Evolutionary conservation across 2,113 vertebrate species (phyloP).

Genomic region (Paracanthobrama guichenoti): DNA sequence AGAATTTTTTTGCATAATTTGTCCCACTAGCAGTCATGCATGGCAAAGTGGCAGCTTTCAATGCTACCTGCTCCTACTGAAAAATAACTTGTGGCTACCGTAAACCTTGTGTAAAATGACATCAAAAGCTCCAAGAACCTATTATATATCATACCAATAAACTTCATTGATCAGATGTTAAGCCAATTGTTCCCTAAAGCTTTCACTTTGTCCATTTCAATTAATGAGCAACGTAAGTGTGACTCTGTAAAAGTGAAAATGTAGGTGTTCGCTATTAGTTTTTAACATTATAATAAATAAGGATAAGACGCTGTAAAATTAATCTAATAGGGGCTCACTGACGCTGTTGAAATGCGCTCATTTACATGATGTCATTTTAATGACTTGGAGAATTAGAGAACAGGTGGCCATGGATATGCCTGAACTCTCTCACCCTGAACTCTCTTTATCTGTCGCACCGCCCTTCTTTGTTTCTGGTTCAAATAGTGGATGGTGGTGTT

Average conservation of each 20-base stretch:
- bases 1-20: no score
- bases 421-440: conserved; percentile 37
- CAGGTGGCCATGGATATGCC: conserved; percentile 43
- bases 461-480: conserved; percentile 12
- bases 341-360: conserved; percentile 12
- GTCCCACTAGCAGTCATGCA: no score
- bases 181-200: background rate
- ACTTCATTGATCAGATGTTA: background rate
- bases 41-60: no score
- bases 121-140: background rate
- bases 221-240: background rate
- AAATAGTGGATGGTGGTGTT: conserved; percentile 6
- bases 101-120: background rate
- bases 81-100: background rate
- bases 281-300: background rate
- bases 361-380: conserved; percentile 39
- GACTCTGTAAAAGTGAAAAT: background rate
- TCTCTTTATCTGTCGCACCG: background rate
- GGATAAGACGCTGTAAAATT: background rate
- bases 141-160: conserved; percentile 18
- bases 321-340: background rate
- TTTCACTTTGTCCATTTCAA: background rate
- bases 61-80: background rate
- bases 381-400: conserved; percentile 30
- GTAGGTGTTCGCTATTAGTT: background rate